phyloP scores from a whole-genome alignment of 2,888 invertebrate species.

The Cyclophora punctaria region DNA sequence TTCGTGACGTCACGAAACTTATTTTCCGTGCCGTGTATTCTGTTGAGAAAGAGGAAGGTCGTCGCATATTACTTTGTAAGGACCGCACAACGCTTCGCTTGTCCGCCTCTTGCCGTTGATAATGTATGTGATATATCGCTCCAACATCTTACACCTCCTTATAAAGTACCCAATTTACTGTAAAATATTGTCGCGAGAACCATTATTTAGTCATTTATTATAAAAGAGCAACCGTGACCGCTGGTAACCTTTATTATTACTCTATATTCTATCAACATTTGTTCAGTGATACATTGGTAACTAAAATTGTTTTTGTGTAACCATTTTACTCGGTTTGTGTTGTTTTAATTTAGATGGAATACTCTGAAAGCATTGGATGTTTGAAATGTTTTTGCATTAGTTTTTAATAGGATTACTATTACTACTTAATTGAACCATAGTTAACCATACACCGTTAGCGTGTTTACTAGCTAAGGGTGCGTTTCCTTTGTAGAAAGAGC shows the following conservation, averaged over 20 bases:
- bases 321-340: too few species aligned
- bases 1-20: constrained; percentile 29
- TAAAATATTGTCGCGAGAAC: constrained; percentile 35
- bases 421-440: too few species aligned
- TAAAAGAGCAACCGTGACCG: constrained; percentile 19
- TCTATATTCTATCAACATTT: too few species aligned
- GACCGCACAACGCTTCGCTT: constrained; percentile 25
- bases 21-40: constrained; percentile 36
- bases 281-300: too few species aligned
- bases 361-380: too few species aligned
- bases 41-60: constrained; percentile 25
- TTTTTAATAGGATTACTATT: too few species aligned
- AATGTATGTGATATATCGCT: constrained; percentile 50
- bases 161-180: constrained; percentile 42
- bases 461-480: too few species aligned
- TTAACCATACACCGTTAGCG: too few species aligned
- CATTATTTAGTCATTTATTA: constrained; percentile 42
- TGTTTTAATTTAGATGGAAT: too few species aligned
- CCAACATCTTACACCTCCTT: constrained; percentile 33
- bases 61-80: constrained; percentile 41
- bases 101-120: constrained; percentile 34
- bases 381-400: too few species aligned
- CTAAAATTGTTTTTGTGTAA: too few species aligned
- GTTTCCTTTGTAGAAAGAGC: too few species aligned
- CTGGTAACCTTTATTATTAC: constrained; percentile 5